A percentile compares a stretch with the other conserved stretches of the same genome.
Evolutionary conservation across 2,797 vertebrate genomes (phyloP).

Genomic region (Mionectes olivaceus): DNA sequence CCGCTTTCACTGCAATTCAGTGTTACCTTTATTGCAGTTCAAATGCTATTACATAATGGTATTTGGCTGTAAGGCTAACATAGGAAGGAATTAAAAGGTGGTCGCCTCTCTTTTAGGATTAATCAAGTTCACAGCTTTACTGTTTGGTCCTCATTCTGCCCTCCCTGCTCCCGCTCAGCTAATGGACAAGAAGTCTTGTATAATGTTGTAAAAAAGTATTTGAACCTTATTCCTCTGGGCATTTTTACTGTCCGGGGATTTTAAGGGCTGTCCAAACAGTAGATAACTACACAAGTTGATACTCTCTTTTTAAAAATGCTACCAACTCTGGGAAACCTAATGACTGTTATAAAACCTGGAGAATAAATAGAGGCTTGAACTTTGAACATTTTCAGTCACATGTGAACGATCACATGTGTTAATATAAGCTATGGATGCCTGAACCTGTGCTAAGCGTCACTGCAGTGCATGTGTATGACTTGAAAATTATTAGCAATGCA

Average conservation of each 20-base stretch:
- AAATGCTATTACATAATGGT: slow-evolving; percentile 16
- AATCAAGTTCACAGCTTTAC: slow-evolving; percentile 9
- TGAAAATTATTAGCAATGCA: background rate
- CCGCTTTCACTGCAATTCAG: background rate
- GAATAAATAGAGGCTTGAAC: slow-evolving; percentile 10
- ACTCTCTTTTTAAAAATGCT: background rate
- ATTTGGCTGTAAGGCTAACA: background rate
- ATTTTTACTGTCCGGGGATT: background rate
- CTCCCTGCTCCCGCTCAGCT: background rate
- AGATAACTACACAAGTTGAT: background rate
- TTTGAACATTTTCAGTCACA: background rate
- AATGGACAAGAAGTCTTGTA: background rate
- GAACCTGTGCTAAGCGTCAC: background rate
- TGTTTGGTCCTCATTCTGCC: background rate
- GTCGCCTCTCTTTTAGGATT: background rate
- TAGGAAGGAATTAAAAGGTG: slow-evolving; percentile 26
- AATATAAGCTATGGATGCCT: background rate
- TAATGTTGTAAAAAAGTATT: background rate
- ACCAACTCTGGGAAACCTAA: background rate
- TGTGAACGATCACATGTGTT: background rate
- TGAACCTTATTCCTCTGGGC: background rate
- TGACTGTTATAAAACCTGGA: background rate
- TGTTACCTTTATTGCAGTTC: background rate
- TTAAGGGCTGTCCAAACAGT: background rate
- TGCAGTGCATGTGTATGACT: background rate